A percentile compares a stretch with the other conserved stretches of the same genome.
These are phyloP conservation scores for Ophion ellenae DNA, from an alignment of 2,888 invertebrate genomes.

Conservation along the genomic window DNA sequence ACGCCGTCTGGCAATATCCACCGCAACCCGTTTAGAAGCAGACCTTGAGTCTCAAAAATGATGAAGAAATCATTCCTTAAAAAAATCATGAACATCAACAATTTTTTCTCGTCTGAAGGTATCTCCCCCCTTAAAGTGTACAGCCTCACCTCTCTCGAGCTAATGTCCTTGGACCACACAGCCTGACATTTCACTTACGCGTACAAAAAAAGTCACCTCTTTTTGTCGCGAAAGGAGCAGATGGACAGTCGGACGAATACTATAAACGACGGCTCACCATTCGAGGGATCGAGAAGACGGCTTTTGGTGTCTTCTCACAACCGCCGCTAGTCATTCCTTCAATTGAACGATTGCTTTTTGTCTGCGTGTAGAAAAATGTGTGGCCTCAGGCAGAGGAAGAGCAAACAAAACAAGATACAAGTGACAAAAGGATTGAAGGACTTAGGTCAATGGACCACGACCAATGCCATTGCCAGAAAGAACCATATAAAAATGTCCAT, in stretches of 20 bases:
- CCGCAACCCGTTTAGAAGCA: no score
- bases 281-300: neutral
- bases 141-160: conserved; percentile 69
- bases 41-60: no score
- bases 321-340: neutral
- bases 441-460: no score
- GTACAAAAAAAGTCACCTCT: conserved; percentile 11
- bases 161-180: conserved; percentile 76
- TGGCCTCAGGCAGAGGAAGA: no score
- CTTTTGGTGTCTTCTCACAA: neutral
- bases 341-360: neutral
- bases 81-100: no score
- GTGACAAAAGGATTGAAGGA: no score
- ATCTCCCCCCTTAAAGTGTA: neutral
- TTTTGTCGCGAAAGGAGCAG: conserved; percentile 3
- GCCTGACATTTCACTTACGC: conserved; percentile 79
- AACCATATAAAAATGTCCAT: no score
- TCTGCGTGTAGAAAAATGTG: neutral
- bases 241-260: neutral
- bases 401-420: no score
- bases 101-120: no score
- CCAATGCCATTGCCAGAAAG: no score
- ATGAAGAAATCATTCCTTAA: no score
- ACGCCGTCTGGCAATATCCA: no score
- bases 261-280: neutral